Conservation (phyloP, 2,797 vertebrate species). For the Peromyscus eremicus region DNA sequence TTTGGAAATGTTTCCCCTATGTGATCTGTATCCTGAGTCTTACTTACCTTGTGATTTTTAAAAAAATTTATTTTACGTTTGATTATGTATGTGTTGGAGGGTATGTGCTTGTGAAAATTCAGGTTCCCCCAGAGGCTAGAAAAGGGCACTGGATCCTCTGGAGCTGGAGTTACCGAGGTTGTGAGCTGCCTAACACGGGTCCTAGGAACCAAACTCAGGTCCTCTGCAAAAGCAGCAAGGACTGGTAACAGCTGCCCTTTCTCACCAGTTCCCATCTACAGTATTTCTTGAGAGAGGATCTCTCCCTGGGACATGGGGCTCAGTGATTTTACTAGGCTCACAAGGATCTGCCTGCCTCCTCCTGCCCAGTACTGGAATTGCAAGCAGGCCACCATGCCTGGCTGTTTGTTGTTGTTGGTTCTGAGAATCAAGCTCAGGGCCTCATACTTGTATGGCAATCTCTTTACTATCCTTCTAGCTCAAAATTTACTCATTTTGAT, state of each 20-base stretch:
- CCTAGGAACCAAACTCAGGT: background rate
- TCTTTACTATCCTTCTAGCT: background rate
- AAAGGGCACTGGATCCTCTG: background rate
- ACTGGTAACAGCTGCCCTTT: background rate
- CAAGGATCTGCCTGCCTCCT: background rate
- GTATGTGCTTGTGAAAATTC: background rate
- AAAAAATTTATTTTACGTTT: background rate
- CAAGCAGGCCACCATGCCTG: background rate
- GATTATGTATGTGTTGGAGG: background rate
- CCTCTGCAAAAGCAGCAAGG: background rate
- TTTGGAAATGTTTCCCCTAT: background rate
- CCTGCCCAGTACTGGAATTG: background rate
- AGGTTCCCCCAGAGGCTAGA: background rate
- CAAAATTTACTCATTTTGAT: background rate
- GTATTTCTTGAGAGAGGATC: background rate
- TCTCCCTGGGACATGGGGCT: background rate
- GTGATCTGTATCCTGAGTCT: background rate
- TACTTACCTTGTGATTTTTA: background rate
- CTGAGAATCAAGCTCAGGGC: background rate
- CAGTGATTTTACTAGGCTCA: background rate
- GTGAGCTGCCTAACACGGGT: background rate
- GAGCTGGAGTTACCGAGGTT: background rate
- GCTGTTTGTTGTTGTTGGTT: background rate
- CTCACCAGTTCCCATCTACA: background rate
- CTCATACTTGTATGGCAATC: background rate